Conservation (phyloP, 2,797 vertebrate genomes). For the Trachops cirrhosus region DNA sequence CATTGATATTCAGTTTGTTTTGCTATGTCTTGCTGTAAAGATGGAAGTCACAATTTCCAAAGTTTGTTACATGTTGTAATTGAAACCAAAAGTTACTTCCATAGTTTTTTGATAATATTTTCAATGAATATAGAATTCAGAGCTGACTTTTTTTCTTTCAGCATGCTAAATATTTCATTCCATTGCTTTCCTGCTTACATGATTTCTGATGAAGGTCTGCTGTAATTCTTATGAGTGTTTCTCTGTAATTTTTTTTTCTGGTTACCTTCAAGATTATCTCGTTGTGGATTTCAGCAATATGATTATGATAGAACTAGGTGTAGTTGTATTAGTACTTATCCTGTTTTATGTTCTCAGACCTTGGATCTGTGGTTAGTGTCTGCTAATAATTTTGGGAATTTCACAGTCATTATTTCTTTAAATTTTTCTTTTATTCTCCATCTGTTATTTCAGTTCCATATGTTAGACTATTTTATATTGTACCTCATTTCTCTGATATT, state of each 20-base stretch:
- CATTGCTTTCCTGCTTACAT: neutral
- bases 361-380: neutral
- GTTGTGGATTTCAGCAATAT: neutral
- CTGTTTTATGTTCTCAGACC: neutral
- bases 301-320: neutral
- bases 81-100: neutral
- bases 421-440: neutral
- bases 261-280: neutral
- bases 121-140: neutral
- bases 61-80: neutral
- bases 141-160: neutral
- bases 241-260: neutral
- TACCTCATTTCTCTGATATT: neutral
- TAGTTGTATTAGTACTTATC: neutral
- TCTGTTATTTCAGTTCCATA: neutral
- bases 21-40: neutral
- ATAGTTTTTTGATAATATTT: neutral
- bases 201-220: neutral
- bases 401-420: neutral
- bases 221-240: neutral
- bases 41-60: neutral
- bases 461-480: neutral
- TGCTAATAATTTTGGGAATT: neutral
- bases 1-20: neutral
- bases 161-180: neutral